These are phyloP conservation scores for Gastrophysa polygoni DNA, from an alignment of 2,888 invertebrate genomes.

Conservation along the genomic window DNA sequence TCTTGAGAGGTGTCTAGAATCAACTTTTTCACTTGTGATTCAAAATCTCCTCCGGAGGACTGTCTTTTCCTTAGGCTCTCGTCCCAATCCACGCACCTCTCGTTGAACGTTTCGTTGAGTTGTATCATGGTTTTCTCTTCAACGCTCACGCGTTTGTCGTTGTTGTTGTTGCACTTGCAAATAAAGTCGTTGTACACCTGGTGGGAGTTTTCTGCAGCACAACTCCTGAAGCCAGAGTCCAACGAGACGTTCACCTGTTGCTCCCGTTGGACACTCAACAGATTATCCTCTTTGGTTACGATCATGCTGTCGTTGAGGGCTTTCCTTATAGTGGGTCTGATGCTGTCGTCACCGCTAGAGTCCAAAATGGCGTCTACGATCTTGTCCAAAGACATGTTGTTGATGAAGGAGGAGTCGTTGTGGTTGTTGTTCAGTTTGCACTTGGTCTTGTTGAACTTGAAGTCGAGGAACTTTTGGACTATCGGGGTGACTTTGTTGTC, in stretches of 20 bases:
- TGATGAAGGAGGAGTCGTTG: conserved; percentile 59
- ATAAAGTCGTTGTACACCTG: conserved; percentile 48
- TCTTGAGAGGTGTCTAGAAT: conserved; percentile 37
- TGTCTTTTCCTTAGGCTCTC: conserved; percentile 39
- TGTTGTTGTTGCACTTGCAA: conserved; percentile 50
- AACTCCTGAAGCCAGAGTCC: conserved; percentile 55
- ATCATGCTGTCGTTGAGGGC: conserved; percentile 39
- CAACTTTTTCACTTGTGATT: conserved; percentile 37
- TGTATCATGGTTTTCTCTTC: conserved; percentile 54
- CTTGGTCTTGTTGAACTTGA: conserved; percentile 64
- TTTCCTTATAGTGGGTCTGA: conserved; percentile 45
- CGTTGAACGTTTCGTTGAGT: conserved; percentile 54
- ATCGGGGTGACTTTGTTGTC: conserved; percentile 65
- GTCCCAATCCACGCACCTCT: conserved; percentile 52
- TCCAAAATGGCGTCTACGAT: conserved; percentile 69
- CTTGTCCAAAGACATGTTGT: conserved; percentile 64
- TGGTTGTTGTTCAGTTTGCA: conserved; percentile 46
- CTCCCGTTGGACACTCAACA: conserved; percentile 45
- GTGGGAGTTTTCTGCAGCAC: conserved; percentile 49
- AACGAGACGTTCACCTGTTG: conserved; percentile 43
- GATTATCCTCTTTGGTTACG: conserved; percentile 48
- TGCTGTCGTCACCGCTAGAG: conserved; percentile 61
- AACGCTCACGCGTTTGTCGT: conserved; percentile 22
- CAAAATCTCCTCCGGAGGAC: conserved; percentile 29
- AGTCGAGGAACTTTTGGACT: conserved; percentile 64